Evolutionary conservation across 2,113 vertebrate genomes (phyloP).

Genomic region (Marmota flaviventris): DNA sequence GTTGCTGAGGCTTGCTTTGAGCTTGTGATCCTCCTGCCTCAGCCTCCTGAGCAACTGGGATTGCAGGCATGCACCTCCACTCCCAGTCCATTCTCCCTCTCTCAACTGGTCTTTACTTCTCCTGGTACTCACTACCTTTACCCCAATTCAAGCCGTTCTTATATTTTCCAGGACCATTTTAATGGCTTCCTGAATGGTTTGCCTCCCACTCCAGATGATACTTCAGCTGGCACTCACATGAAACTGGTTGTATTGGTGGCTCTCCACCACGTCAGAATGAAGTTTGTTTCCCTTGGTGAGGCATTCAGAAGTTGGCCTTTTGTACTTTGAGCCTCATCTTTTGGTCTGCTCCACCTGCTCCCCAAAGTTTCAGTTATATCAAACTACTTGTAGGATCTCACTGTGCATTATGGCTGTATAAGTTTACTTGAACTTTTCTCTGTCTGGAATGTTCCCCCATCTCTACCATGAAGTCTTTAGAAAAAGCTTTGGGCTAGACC

Average conservation of each 20-base stretch:
- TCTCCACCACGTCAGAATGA: neutral
- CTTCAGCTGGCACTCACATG: neutral
- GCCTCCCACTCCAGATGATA: neutral
- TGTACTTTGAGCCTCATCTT: slow-evolving; percentile 42
- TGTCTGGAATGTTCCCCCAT: neutral
- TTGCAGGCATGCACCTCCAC: neutral
- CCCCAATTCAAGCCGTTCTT: neutral
- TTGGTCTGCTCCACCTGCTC: neutral
- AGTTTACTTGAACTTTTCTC: slow-evolving; percentile 26
- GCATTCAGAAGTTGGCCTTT: neutral
- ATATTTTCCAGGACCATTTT: neutral
- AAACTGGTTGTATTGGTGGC: neutral
- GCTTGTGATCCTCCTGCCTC: neutral
- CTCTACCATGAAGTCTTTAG: neutral
- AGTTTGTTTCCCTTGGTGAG: slow-evolving; percentile 32
- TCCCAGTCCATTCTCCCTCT: neutral
- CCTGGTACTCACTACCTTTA: neutral
- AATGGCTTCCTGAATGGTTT: neutral
- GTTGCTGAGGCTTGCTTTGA: neutral
- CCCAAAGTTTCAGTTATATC: neutral
- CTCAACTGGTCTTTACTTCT: too few species aligned
- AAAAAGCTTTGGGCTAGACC: slow-evolving; percentile 21
- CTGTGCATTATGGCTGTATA: neutral
- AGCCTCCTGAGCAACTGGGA: neutral
- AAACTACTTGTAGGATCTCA: neutral